Conservation (phyloP, 2,888 invertebrate species). For the Leptinotarsa peninsularis region DNA sequence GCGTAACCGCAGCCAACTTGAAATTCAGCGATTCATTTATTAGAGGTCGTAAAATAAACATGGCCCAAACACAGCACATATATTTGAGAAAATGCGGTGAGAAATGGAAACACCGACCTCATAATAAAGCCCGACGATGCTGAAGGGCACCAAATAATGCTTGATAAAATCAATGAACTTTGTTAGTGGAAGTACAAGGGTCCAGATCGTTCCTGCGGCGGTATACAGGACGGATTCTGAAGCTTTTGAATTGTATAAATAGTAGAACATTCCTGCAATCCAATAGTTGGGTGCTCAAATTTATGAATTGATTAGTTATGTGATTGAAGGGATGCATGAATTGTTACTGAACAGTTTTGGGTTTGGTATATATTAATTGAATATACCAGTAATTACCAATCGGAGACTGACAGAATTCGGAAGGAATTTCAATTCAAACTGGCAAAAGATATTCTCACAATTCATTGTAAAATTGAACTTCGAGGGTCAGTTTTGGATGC, state of each 20-base stretch:
- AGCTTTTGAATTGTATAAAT: background rate
- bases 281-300: too few relatives aligned
- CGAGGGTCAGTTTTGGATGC: too few relatives aligned
- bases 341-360: too few relatives aligned
- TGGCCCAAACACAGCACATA: constrained; percentile 19
- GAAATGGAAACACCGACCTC: constrained; percentile 27
- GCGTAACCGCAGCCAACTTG: constrained; percentile 22
- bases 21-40: constrained; percentile 26
- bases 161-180: constrained; percentile 29
- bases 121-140: constrained; percentile 20
- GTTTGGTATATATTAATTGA: too few relatives aligned
- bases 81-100: constrained; percentile 20
- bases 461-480: too few relatives aligned
- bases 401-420: too few relatives aligned
- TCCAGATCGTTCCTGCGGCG: constrained; percentile 16
- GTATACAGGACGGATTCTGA: background rate
- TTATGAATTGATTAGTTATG: too few relatives aligned
- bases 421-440: too few relatives aligned
- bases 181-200: constrained; percentile 27
- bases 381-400: too few relatives aligned
- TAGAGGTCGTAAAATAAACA: constrained; percentile 27
- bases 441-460: too few relatives aligned
- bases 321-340: too few relatives aligned
- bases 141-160: constrained; percentile 25
- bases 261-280: too few relatives aligned